phyloP scores from a whole-genome alignment of 2,888 invertebrate genomes.

The Drosophila meridiana region DNA sequence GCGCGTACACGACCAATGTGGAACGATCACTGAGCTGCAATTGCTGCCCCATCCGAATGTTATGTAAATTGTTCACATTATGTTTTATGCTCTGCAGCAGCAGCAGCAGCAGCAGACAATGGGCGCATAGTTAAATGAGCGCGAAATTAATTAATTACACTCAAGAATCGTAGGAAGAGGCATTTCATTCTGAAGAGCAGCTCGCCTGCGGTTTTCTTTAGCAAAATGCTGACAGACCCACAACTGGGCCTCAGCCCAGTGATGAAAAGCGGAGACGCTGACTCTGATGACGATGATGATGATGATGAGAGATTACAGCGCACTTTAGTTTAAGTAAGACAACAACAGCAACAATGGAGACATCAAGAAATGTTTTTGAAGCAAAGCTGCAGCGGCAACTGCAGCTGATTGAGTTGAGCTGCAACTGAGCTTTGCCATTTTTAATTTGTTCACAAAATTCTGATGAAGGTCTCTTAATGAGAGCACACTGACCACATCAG shows the following conservation, averaged over 20 bases:
- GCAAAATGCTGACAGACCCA: slow-evolving; percentile 28
- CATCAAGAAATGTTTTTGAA: not conserved
- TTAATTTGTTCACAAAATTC: slow-evolving; percentile 8
- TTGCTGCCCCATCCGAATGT: slow-evolving; percentile 34
- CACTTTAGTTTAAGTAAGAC: slow-evolving; percentile 41
- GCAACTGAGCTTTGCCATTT: slow-evolving; percentile 2
- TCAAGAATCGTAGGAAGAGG: slow-evolving; percentile 72
- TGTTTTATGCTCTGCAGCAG: slow-evolving; percentile 51
- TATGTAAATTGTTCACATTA: slow-evolving; percentile 60
- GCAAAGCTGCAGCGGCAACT: slow-evolving; percentile 5
- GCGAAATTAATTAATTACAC: slow-evolving; percentile 82
- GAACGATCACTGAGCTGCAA: slow-evolving; percentile 60
- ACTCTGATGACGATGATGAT: not conserved
- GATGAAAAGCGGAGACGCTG: slow-evolving; percentile 20
- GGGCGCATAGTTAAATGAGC: slow-evolving; percentile 38
- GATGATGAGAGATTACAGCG: slow-evolving; percentile 31
- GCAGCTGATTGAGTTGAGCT: slow-evolving; percentile 32
- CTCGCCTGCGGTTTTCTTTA: slow-evolving; percentile 60
- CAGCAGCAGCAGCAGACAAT: slow-evolving; percentile 21
- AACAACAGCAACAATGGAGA: not conserved
- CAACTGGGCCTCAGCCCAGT: not conserved
- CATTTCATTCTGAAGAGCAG: slow-evolving; percentile 69
- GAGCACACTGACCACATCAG: not conserved
- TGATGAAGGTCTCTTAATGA: slow-evolving; percentile 41
- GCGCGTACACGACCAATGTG: slow-evolving; percentile 58